These are phyloP conservation scores for Teinopalpus imperialis DNA, from an alignment of 2,888 invertebrate genomes.

Conservation along the genomic window DNA sequence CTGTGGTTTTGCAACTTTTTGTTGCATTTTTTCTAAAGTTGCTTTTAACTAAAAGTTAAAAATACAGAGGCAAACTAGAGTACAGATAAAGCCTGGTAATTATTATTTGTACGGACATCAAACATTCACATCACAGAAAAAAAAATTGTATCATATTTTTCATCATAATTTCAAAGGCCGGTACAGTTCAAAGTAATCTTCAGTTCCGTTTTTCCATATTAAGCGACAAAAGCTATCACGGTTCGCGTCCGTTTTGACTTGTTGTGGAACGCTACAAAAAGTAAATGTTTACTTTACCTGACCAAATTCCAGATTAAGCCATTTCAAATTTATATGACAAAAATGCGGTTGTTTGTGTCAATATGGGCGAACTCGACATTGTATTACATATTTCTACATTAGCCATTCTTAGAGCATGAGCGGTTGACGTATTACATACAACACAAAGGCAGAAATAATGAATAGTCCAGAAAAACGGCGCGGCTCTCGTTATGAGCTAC, in stretches of 20 bases:
- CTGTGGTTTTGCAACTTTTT: slow-evolving; percentile 5
- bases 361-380: slow-evolving; percentile 55
- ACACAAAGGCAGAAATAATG: slow-evolving; percentile 76
- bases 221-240: slow-evolving; percentile 34
- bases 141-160: slow-evolving; percentile 19
- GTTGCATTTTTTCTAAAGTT: slow-evolving; percentile 14
- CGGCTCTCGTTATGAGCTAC: slow-evolving; percentile 73
- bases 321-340: slow-evolving; percentile 63
- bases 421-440: slow-evolving; percentile 63
- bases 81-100: slow-evolving; percentile 7
- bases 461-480: slow-evolving; percentile 75
- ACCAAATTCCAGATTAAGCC: slow-evolving; percentile 68
- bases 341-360: slow-evolving; percentile 65
- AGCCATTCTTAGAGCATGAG: slow-evolving; percentile 58
- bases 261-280: slow-evolving; percentile 51
- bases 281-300: slow-evolving; percentile 64
- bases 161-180: slow-evolving; percentile 24
- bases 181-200: slow-evolving; percentile 25
- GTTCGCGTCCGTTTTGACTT: slow-evolving; percentile 40
- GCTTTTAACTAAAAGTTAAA: slow-evolving; percentile 1
- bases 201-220: slow-evolving; percentile 23
- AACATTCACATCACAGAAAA: slow-evolving; percentile 18
- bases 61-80: not conserved
- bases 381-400: slow-evolving; percentile 56
- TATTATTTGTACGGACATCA: slow-evolving; percentile 21